Evolutionary conservation across 2,797 vertebrate species (phyloP).

Genomic region (Bradypus variegatus): DNA sequence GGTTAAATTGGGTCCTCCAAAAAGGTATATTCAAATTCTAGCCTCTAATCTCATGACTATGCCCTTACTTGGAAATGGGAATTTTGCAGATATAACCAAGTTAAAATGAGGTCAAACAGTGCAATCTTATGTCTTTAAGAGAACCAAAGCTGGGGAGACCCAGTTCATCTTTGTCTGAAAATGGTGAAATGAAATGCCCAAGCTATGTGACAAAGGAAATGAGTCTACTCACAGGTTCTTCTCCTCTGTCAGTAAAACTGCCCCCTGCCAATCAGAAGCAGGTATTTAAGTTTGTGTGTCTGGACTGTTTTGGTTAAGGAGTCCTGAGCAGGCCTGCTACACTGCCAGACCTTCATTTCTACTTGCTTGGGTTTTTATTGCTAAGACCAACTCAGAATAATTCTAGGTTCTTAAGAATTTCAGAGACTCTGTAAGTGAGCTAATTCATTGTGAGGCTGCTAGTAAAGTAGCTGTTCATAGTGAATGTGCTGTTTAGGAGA

Average conservation of each 20-base stretch:
- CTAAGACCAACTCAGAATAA: slow-evolving; percentile 23
- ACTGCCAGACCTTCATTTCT: background rate
- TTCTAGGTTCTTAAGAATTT: slow-evolving; percentile 29
- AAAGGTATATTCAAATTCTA: too few relatives aligned
- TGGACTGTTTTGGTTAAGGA: slow-evolving; percentile 20
- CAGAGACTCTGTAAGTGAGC: background rate
- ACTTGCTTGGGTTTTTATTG: slow-evolving; percentile 4
- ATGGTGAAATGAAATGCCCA: background rate
- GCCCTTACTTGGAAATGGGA: too few relatives aligned
- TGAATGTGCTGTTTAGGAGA: slow-evolving; percentile 3
- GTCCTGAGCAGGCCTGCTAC: background rate
- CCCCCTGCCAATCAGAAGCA: background rate
- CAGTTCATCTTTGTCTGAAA: background rate
- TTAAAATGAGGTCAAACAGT: too few relatives aligned
- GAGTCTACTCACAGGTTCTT: background rate
- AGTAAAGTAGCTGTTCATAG: slow-evolving; percentile 30
- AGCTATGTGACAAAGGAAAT: background rate
- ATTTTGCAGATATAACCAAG: too few relatives aligned
- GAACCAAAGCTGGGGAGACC: slow-evolving; percentile 25
- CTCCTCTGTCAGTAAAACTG: slow-evolving; percentile 11
- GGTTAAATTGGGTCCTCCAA: too few relatives aligned
- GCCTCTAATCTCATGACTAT: too few relatives aligned
- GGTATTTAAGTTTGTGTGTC: slow-evolving; percentile 19
- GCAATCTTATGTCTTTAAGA: background rate
- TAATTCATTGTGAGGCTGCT: background rate